Percentiles rank a stretch among this genome's conserved stretches.
These are phyloP conservation scores for Ormyrus thymus DNA, from an alignment of 2,888 invertebrate genomes.

Conservation along the genomic window DNA sequence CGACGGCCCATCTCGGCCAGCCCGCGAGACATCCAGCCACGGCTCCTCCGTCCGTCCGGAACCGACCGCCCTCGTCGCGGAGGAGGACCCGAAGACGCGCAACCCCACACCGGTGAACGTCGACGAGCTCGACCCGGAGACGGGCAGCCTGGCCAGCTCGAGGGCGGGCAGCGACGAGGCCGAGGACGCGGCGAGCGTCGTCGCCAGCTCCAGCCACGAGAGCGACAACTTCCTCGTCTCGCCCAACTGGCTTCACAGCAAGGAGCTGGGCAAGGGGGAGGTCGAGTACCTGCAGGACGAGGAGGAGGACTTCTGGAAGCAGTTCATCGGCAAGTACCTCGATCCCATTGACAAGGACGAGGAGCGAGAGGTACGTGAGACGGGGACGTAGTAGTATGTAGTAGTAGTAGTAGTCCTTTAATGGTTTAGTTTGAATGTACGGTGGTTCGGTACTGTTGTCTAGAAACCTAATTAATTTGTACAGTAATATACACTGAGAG, in stretches of 20 bases:
- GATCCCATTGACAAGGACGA: constrained; percentile 80
- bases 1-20: not conserved
- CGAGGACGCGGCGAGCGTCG: constrained; percentile 13
- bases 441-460: too few species aligned
- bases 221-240: constrained; percentile 40
- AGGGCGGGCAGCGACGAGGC: constrained; percentile 36
- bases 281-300: constrained; percentile 80
- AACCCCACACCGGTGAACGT: too few species aligned
- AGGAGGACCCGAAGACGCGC: not conserved
- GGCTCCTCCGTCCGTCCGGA: not conserved
- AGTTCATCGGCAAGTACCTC: constrained; percentile 85
- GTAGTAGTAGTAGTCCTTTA: too few species aligned
- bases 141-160: constrained; percentile 44
- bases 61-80: not conserved
- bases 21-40: not conserved
- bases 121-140: constrained; percentile 2
- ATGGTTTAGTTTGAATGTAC: too few species aligned
- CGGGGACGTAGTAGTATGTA: too few species aligned
- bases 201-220: not conserved
- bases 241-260: constrained; percentile 84
- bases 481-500: too few species aligned
- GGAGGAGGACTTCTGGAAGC: constrained; percentile 87
- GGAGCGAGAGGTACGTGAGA: constrained; percentile 31
- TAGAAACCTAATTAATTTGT: too few species aligned
- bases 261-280: constrained; percentile 80